Conservation (phyloP, 2,888 invertebrate species). For the Cynaeus angustus region DNA sequence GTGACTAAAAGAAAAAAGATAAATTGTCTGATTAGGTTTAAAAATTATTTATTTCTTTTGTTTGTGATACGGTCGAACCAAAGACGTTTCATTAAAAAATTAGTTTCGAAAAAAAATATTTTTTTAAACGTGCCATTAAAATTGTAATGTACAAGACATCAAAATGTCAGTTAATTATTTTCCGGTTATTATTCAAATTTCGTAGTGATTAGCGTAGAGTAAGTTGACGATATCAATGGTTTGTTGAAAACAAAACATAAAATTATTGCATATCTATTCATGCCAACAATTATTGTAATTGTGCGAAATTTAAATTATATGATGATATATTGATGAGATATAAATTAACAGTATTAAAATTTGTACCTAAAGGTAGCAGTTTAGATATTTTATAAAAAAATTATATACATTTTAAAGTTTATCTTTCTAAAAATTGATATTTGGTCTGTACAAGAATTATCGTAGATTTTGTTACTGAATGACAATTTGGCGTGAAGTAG, state of each 20-base stretch:
- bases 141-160: slow-evolving; percentile 54
- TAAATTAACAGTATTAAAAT: slow-evolving; percentile 71
- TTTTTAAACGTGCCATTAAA: slow-evolving; percentile 66
- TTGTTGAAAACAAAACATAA: slow-evolving; percentile 58
- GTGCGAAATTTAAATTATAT: slow-evolving; percentile 57
- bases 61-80: slow-evolving; percentile 71
- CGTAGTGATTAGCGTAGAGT: slow-evolving; percentile 59
- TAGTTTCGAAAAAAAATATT: slow-evolving; percentile 62
- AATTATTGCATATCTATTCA: slow-evolving; percentile 69
- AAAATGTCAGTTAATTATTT: slow-evolving; percentile 56
- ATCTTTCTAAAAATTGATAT: slow-evolving; percentile 68
- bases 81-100: slow-evolving; percentile 63
- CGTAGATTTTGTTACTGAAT: slow-evolving; percentile 70
- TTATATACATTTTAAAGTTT: slow-evolving; percentile 69
- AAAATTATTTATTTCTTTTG: slow-evolving; percentile 66
- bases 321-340: slow-evolving; percentile 64
- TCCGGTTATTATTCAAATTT: slow-evolving; percentile 52
- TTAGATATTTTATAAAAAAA: slow-evolving; percentile 71
- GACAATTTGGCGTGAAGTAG: slow-evolving; percentile 68
- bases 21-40: slow-evolving; percentile 69
- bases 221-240: slow-evolving; percentile 58
- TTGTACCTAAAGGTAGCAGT: slow-evolving; percentile 72
- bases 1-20: slow-evolving; percentile 67
- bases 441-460: slow-evolving; percentile 66
- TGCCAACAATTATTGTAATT: slow-evolving; percentile 67